Evolutionary conservation across 2,888 invertebrate species (phyloP).

Genomic region (Malthinus seriepunctatus): DNA sequence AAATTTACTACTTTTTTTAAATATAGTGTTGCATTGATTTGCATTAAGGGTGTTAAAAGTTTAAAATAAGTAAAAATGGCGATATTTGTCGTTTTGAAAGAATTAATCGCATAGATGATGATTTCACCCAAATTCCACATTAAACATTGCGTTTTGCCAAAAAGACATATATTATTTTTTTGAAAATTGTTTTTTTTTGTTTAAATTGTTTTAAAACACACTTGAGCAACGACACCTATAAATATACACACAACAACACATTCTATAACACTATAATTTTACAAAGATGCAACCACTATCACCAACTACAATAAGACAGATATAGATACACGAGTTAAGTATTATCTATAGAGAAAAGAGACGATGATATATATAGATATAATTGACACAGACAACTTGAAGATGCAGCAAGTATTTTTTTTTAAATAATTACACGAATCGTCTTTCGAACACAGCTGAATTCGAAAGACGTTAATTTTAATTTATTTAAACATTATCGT

Average conservation of each 20-base stretch:
- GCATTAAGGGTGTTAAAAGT: slow-evolving; percentile 39
- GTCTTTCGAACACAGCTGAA: slow-evolving; percentile 16
- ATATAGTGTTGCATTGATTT: slow-evolving; percentile 44
- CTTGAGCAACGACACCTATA: slow-evolving; percentile 56
- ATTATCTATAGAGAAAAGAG: slow-evolving; percentile 36
- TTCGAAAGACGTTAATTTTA: slow-evolving; percentile 12
- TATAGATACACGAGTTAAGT: slow-evolving; percentile 36
- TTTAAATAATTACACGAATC: not conserved
- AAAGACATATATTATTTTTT: slow-evolving; percentile 44
- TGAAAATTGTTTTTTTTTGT: not conserved
- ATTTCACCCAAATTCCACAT: slow-evolving; percentile 58
- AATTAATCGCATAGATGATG: slow-evolving; percentile 36
- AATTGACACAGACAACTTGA: slow-evolving; percentile 36
- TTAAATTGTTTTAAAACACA: slow-evolving; percentile 14
- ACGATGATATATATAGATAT: slow-evolving; percentile 44
- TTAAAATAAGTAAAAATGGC: slow-evolving; percentile 13
- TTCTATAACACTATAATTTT: slow-evolving; percentile 39
- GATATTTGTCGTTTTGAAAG: too few relatives aligned
- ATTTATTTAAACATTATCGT: not conserved
- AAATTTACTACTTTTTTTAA: slow-evolving; percentile 22
- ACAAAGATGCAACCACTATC: slow-evolving; percentile 41
- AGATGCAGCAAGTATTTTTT: slow-evolving; percentile 16
- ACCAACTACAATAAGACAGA: slow-evolving; percentile 43
- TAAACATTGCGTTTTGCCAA: slow-evolving; percentile 54
- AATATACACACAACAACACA: slow-evolving; percentile 50